A percentile compares a stretch with the other conserved stretches of the same genome.
Conservation (phyloP, 2,113 vertebrate species). For the Anoura caudifer region DNA sequence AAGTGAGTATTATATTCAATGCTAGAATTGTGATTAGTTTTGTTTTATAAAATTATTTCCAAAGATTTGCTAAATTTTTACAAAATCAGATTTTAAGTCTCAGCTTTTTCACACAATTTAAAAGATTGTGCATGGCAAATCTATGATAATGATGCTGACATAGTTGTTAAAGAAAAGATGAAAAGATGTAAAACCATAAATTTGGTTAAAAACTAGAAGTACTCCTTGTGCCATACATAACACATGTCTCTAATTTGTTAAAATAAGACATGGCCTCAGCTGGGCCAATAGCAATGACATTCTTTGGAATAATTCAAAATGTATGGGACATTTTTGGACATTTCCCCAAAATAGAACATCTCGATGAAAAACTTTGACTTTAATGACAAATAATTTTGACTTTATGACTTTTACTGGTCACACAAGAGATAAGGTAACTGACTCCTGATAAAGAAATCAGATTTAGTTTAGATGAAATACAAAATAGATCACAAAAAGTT, state of each 20-base stretch:
- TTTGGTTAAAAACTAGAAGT: conserved; percentile 66
- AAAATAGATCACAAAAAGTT: background rate
- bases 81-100: conserved; percentile 50
- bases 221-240: conserved; percentile 20
- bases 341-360: conserved; percentile 55
- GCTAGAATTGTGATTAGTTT: background rate
- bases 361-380: conserved; percentile 65
- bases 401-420: conserved; percentile 23
- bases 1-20: background rate
- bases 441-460: conserved; percentile 49
- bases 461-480: conserved; percentile 34
- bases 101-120: conserved; percentile 49
- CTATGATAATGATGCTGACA: conserved; percentile 63
- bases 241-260: conserved; percentile 71
- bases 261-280: conserved; percentile 39
- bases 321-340: conserved; percentile 61
- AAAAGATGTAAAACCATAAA: conserved; percentile 57
- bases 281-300: conserved; percentile 50
- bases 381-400: conserved; percentile 45
- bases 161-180: conserved; percentile 58
- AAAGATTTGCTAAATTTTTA: conserved; percentile 23
- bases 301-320: conserved; percentile 45
- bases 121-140: conserved; percentile 23
- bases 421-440: background rate
- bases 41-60: conserved; percentile 29